Percentiles rank a stretch among this genome's conserved stretches.
phyloP scores from a whole-genome alignment of 2,888 invertebrate genomes.

The Stenolophus ochropezus region DNA sequence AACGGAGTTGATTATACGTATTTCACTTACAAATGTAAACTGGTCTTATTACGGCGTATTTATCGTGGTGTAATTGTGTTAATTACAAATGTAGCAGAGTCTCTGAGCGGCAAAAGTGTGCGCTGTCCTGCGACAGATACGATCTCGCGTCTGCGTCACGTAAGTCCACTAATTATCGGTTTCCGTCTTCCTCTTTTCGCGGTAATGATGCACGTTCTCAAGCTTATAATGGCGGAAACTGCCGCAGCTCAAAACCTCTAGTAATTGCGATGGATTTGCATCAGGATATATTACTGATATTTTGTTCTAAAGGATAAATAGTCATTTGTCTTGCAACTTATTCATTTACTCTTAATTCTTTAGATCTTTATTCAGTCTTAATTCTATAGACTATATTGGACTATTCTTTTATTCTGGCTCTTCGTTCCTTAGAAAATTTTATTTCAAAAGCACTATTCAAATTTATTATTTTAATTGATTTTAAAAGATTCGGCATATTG shows the following conservation, averaged over 20 bases:
- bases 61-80: neutral
- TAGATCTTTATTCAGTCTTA: no score
- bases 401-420: no score
- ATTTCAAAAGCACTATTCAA: no score
- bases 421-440: no score
- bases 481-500: no score
- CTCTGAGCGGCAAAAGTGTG: neutral
- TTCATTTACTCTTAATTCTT: no score
- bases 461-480: no score
- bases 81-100: conserved; percentile 2
- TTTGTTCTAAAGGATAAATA: neutral
- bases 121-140: conserved; percentile 10
- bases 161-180: conserved; percentile 62
- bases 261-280: conserved; percentile 21
- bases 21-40: neutral
- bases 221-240: conserved; percentile 61
- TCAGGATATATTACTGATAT: conserved; percentile 1
- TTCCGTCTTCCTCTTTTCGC: conserved; percentile 59
- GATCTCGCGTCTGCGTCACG: conserved; percentile 51
- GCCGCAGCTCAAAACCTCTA: conserved; percentile 24
- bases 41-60: neutral
- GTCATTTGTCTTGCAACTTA: neutral
- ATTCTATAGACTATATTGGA: no score
- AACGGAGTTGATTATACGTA: neutral
- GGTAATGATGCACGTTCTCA: conserved; percentile 63